Conservation (phyloP, 1,140 invertebrate species). For the Sarcophaga bullata region DNA sequence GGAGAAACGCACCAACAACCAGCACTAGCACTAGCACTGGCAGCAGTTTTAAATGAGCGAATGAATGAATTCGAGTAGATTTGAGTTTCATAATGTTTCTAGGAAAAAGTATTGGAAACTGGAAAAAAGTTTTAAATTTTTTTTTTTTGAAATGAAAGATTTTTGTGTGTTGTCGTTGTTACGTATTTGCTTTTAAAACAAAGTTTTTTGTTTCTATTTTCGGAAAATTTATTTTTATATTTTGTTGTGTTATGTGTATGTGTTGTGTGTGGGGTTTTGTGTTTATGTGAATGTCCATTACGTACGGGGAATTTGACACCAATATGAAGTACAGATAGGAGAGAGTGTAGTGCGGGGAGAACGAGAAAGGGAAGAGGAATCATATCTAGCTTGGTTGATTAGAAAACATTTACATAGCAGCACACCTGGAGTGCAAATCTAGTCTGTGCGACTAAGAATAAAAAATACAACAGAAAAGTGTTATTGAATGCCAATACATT, state of each 20-base stretch:
- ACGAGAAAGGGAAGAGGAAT: not conserved
- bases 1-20: no score
- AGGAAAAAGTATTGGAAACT: no score
- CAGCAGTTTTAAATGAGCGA: no score
- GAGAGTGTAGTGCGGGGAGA: not conserved
- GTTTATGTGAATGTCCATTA: no score
- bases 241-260: not conserved
- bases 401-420: not conserved
- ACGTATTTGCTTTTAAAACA: not conserved
- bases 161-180: not conserved
- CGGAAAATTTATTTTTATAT: conserved; percentile 2
- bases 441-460: no score
- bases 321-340: not conserved
- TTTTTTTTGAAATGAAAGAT: not conserved
- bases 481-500: conserved; percentile 18
- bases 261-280: not conserved
- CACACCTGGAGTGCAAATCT: not conserved
- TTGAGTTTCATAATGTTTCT: no score
- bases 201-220: not conserved
- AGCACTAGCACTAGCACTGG: no score
- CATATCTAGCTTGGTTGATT: not conserved
- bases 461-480: conserved; percentile 12
- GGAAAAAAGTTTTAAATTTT: no score
- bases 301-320: no score
- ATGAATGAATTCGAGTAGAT: no score